Conservation (phyloP, 2,797 vertebrate genomes). For the Sus cebifrons region DNA sequence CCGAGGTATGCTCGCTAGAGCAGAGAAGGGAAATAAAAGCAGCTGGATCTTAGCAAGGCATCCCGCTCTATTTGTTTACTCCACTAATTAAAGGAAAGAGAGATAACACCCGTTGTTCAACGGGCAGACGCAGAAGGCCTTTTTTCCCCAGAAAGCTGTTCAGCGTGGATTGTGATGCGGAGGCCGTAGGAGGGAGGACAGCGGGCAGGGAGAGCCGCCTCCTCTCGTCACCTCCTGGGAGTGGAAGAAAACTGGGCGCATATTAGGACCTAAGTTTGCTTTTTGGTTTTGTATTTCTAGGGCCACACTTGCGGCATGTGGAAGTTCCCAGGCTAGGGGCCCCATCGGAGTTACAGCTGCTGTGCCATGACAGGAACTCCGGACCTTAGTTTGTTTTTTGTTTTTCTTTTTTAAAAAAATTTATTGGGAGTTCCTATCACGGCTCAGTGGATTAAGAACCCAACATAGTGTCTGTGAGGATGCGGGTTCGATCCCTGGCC, state of each 20-base stretch:
- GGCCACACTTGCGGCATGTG: no score
- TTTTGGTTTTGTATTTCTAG: no score
- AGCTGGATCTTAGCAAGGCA: conserved; percentile 51
- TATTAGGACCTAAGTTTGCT: not conserved
- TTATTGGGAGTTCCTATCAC: no score
- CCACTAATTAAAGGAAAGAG: conserved; percentile 72
- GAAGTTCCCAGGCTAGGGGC: no score
- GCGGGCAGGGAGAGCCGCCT: not conserved
- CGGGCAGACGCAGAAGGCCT: not conserved
- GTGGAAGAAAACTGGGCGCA: not conserved
- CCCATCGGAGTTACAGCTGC: no score
- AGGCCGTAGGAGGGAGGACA: not conserved
- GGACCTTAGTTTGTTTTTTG: not conserved
- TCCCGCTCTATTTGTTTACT: conserved; percentile 65
- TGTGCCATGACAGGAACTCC: no score
- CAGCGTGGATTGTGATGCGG: not conserved
- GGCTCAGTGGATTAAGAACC: no score
- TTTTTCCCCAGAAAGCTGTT: not conserved
- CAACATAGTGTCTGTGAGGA: no score
- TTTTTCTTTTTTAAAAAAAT: no score
- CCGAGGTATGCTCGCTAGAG: not conserved
- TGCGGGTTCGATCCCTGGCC: no score
- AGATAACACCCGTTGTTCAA: conserved; percentile 57
- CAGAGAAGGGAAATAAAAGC: conserved; percentile 42
- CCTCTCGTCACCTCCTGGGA: not conserved